phyloP scores from a whole-genome alignment of 2,113 vertebrate genomes.

The Bambusicola thoracicus region DNA sequence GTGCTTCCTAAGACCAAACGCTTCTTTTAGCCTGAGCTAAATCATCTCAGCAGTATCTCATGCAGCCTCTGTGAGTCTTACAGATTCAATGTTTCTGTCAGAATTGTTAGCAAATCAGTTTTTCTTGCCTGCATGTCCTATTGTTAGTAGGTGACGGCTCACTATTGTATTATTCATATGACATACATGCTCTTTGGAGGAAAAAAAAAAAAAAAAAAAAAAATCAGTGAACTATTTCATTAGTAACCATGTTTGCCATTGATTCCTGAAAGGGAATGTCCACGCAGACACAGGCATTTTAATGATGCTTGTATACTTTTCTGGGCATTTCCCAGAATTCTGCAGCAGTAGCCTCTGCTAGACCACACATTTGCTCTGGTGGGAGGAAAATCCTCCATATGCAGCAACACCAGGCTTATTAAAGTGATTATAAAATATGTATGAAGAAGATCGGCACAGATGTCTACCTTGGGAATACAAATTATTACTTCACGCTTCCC shows the following conservation, averaged over 20 bases:
- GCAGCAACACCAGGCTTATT: background rate
- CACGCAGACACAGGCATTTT: background rate
- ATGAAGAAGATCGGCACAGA: background rate
- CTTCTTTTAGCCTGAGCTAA: background rate
- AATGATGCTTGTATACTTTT: background rate
- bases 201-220: too few species aligned
- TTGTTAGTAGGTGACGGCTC: background rate
- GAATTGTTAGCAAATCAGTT: background rate
- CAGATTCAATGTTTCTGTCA: background rate
- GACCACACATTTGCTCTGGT: background rate
- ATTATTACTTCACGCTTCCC: background rate
- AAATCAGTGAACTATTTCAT: fast-evolving
- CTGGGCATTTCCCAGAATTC: background rate
- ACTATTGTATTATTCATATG: background rate
- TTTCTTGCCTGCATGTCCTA: background rate
- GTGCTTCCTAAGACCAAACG: background rate
- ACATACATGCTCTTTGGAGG: too few species aligned
- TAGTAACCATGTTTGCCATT: background rate
- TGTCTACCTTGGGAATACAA: background rate
- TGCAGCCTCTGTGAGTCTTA: background rate
- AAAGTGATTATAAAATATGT: background rate
- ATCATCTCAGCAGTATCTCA: background rate
- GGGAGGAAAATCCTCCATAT: background rate
- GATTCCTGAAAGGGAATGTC: background rate
- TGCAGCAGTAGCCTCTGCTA: background rate